Percentiles rank a stretch among this genome's conserved stretches.
phyloP scores from a whole-genome alignment of 2,113 vertebrate genomes.

The Ammospiza caudacuta region DNA sequence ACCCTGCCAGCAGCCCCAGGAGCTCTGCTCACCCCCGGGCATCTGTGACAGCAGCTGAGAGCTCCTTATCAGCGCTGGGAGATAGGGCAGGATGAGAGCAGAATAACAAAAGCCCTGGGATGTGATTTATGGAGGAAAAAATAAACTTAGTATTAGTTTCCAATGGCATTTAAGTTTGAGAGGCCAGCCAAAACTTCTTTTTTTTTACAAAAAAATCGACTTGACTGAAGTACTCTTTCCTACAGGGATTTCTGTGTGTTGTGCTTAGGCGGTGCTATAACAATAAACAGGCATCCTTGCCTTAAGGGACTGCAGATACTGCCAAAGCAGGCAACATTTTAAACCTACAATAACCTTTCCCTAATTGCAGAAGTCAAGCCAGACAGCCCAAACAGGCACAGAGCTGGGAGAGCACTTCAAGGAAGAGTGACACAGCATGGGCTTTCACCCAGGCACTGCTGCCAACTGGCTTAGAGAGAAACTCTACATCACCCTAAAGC shows the following conservation, averaged over 20 bases:
- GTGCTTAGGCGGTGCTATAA: conserved; percentile 17
- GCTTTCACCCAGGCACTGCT: background rate
- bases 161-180: conserved; percentile 16
- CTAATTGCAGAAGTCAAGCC: conserved; percentile 45
- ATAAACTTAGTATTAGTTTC: background rate
- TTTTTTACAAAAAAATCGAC: background rate
- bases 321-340: conserved; percentile 56
- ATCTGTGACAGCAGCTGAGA: background rate
- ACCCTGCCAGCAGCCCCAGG: background rate
- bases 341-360: conserved; percentile 54
- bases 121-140: background rate
- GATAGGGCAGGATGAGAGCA: background rate
- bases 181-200: conserved; percentile 16
- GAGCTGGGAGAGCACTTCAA: conserved; percentile 16
- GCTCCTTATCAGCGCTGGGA: background rate
- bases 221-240: conserved; percentile 24
- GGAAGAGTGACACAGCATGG: conserved; percentile 43
- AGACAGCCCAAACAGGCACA: background rate
- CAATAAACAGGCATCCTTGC: conserved; percentile 59
- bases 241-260: background rate
- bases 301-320: conserved; percentile 12
- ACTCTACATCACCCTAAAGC: conserved; percentile 11
- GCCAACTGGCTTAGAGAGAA: conserved; percentile 38
- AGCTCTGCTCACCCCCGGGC: background rate
- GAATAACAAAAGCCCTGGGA: conserved; percentile 1